Percentiles rank a stretch among this genome's conserved stretches.
These are phyloP conservation scores for Paguma larvata DNA, from an alignment of 2,797 vertebrate species.

Conservation along the genomic window DNA sequence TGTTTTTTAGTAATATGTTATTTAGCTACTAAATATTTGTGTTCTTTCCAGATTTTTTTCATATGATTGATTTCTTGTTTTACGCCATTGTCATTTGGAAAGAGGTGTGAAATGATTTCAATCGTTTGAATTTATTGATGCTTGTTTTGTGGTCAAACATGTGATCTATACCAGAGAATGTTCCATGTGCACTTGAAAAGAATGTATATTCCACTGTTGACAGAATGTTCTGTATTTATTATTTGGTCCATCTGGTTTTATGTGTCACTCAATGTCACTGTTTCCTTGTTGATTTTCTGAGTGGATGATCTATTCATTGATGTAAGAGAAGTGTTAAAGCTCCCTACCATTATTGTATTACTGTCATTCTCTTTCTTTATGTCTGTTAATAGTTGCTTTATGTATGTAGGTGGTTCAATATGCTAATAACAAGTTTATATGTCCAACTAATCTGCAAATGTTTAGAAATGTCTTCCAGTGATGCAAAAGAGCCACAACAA, in stretches of 20 bases:
- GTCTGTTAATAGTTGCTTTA: not conserved
- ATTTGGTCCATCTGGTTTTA: not conserved
- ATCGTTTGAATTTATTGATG: not conserved
- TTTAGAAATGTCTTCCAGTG: not conserved
- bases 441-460: not conserved
- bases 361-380: not conserved
- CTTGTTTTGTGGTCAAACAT: not conserved
- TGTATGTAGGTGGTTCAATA: not conserved
- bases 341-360: not conserved
- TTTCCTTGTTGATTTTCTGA: not conserved
- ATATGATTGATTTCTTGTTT: not conserved
- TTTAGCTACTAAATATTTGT: not conserved
- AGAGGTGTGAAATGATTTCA: not conserved
- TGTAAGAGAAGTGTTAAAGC: not conserved
- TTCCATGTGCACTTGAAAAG: not conserved
- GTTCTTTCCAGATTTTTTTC: not conserved
- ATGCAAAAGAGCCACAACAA: not conserved
- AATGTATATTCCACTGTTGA: not conserved
- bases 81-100: not conserved
- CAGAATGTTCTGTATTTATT: not conserved
- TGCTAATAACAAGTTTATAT: not conserved
- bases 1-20: not conserved
- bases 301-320: not conserved
- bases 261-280: not conserved
- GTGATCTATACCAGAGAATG: not conserved